A percentile compares a stretch with the other conserved stretches of the same genome.
Evolutionary conservation across 30 jellyfish, hydroid and myxozoan genomes (phyloP).

Genomic region (Aurelia sp.): DNA sequence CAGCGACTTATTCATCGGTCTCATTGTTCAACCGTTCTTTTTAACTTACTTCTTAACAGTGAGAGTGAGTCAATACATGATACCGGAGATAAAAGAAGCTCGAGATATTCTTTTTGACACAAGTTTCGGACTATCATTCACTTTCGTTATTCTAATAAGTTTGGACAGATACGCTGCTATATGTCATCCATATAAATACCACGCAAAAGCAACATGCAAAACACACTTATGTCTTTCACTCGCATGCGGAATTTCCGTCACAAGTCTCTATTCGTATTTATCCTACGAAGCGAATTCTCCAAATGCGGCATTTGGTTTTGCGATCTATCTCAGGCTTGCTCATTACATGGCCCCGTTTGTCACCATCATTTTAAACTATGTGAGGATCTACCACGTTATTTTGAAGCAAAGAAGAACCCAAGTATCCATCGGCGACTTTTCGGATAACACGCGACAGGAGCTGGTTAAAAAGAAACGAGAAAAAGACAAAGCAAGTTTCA

Average conservation of each 20-base stretch:
- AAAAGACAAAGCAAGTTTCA: conserved; percentile 4
- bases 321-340: too few species aligned
- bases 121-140: conserved; percentile 23
- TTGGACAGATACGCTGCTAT: conserved; percentile 36
- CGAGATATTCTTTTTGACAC: neutral
- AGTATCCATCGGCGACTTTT: neutral
- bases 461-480: neutral
- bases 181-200: conserved; percentile 56
- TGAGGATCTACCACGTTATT: conserved; percentile 4
- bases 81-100: neutral
- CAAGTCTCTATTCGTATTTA: neutral
- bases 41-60: neutral
- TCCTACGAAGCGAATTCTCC: too few species aligned
- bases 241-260: neutral
- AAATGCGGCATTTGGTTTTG: too few species aligned
- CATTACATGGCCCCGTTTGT: neutral
- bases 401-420: conserved; percentile 3
- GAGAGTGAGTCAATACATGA: neutral
- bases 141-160: conserved; percentile 17
- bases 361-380: conserved; percentile 1
- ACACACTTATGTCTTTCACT: neutral
- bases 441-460: neutral
- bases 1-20: conserved; percentile 5
- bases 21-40: conserved; percentile 11
- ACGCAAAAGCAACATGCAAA: conserved; percentile 34